These are phyloP conservation scores for Gymnorhina tibicen DNA, from an alignment of 2,113 vertebrate species.

Conservation along the genomic window DNA sequence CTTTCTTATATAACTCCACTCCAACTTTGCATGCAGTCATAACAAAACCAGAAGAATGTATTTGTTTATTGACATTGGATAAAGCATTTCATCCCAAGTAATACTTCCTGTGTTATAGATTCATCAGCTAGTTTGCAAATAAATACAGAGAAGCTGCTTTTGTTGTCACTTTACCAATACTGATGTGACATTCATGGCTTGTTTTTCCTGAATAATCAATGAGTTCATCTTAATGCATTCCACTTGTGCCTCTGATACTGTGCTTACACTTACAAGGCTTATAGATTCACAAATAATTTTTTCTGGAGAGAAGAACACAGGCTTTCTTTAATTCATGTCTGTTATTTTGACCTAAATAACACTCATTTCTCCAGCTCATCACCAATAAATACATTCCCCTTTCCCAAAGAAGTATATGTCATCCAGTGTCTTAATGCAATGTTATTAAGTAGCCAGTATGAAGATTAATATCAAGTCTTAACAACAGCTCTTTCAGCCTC, in stretches of 20 bases:
- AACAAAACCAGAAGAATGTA: neutral
- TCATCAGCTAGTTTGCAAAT: conserved; percentile 63
- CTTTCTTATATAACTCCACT: neutral
- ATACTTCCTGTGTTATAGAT: conserved; percentile 47
- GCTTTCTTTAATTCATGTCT: conserved; percentile 10
- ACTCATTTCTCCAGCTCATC: neutral
- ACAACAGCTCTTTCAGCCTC: neutral
- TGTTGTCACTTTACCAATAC: conserved; percentile 45
- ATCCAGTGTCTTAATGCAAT: neutral
- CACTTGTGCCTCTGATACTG: neutral
- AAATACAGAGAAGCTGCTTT: conserved; percentile 51
- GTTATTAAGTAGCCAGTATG: neutral
- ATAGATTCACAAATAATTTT: neutral
- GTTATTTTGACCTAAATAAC: conserved; percentile 15
- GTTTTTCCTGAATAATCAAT: conserved; percentile 50
- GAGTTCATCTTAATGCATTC: conserved; percentile 34
- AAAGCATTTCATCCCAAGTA: conserved; percentile 36
- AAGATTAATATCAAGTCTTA: neutral
- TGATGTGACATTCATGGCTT: conserved; percentile 10
- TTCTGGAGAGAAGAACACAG: neutral
- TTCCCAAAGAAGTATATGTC: neutral
- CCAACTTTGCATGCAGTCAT: neutral
- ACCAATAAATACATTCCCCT: neutral
- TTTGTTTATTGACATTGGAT: conserved; percentile 42
- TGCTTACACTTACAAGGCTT: conserved; percentile 28